phyloP scores from a whole-genome alignment of 1,140 invertebrate species.

The Pygmarrhopalites habei region DNA sequence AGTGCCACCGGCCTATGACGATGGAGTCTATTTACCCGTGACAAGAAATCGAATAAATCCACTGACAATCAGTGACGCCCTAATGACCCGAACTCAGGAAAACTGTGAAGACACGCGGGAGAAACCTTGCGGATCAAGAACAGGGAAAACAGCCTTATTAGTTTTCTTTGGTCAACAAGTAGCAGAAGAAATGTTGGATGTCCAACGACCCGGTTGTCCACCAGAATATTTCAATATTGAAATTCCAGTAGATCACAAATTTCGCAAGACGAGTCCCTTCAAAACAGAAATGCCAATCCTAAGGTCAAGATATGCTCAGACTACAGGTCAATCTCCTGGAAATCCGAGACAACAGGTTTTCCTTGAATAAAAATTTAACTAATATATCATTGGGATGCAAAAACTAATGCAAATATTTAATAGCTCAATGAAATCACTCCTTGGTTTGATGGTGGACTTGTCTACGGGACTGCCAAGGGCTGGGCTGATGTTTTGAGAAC shows the following conservation, averaged over 20 bases:
- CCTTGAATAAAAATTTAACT: no score
- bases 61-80: slow-evolving; percentile 49
- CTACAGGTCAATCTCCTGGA: slow-evolving; percentile 49
- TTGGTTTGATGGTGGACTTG: slow-evolving; percentile 54
- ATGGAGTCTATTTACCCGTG: slow-evolving; percentile 54
- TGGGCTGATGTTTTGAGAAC: slow-evolving; percentile 52
- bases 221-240: slow-evolving; percentile 54
- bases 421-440: slow-evolving; percentile 58
- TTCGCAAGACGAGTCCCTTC: background rate
- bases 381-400: no score
- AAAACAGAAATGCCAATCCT: slow-evolving; percentile 48
- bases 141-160: slow-evolving; percentile 57
- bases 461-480: slow-evolving; percentile 54
- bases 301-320: slow-evolving; percentile 48
- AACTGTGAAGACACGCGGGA: background rate
- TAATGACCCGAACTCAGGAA: slow-evolving; percentile 43
- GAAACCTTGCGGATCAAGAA: slow-evolving; percentile 44
- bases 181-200: slow-evolving; percentile 58
- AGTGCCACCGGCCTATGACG: slow-evolving; percentile 54
- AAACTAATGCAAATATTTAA: no score
- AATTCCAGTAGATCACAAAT: slow-evolving; percentile 43
- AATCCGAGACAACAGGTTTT: slow-evolving; percentile 54
- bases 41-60: slow-evolving; percentile 51
- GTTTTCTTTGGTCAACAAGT: slow-evolving; percentile 63
- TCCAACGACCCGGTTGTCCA: slow-evolving; percentile 52